A percentile compares a stretch with the other conserved stretches of the same genome.
Conservation (phyloP, 2,113 vertebrate genomes). For the Scolopax mira region DNA sequence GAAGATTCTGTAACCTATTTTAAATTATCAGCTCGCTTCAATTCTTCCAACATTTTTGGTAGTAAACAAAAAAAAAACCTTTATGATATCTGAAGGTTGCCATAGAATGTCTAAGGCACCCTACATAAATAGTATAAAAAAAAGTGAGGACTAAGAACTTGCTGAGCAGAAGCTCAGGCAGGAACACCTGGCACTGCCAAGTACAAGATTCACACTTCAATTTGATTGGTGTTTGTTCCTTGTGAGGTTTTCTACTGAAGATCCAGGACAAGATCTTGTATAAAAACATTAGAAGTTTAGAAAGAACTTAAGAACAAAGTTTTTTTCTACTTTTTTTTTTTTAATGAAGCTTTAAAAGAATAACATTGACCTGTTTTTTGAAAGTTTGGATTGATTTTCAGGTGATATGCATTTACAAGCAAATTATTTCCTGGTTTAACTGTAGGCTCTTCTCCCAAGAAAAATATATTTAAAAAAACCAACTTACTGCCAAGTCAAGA, state of each 20-base stretch:
- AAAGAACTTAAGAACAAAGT: too few relatives aligned
- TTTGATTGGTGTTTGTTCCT: not conserved
- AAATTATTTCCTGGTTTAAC: not conserved
- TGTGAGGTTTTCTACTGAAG: not conserved
- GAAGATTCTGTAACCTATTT: not conserved
- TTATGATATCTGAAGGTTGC: not conserved
- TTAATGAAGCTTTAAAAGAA: too few relatives aligned
- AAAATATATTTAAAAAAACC: not conserved
- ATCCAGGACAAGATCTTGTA: not conserved
- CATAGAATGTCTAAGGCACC: not conserved
- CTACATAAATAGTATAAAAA: not conserved
- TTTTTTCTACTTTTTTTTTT: not conserved
- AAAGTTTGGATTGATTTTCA: too few relatives aligned
- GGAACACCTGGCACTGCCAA: not conserved
- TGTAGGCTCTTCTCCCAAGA: not conserved
- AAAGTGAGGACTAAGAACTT: not conserved
- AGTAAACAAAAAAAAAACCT: not conserved
- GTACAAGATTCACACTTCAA: not conserved
- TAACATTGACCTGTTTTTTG: too few relatives aligned
- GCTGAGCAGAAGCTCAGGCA: not conserved
- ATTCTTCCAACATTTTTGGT: not conserved
- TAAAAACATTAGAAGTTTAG: not conserved
- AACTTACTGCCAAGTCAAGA: slow-evolving; percentile 90
- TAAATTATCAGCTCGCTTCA: not conserved
- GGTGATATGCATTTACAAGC: not conserved